phyloP scores from a whole-genome alignment of 2,113 vertebrate genomes.

The Anguilla japonica region DNA sequence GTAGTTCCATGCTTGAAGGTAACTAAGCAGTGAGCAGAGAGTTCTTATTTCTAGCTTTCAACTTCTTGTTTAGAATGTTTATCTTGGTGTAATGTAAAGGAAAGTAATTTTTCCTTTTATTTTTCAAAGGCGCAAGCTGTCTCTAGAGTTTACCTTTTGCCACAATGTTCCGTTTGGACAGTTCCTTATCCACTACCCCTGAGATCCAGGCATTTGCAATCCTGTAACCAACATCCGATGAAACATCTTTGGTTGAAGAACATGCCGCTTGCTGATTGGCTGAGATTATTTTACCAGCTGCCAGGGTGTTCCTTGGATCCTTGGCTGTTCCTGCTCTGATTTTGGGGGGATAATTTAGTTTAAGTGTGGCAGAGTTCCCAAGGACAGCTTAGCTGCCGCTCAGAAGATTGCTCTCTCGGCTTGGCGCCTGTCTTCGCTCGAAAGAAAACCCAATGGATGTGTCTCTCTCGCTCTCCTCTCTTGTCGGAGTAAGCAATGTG shows the following conservation, averaged over 20 bases:
- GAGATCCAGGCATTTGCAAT: not conserved
- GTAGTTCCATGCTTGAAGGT: not conserved
- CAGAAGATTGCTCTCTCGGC: constrained; percentile 1
- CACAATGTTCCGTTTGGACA: not conserved
- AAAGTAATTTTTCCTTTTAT: not conserved
- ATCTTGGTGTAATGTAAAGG: not conserved
- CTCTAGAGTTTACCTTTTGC: not conserved
- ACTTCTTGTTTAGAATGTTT: not conserved
- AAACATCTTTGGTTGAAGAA: not conserved
- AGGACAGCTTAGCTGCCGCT: constrained; percentile 20
- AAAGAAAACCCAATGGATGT: constrained; percentile 18
- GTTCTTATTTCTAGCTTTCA: not conserved
- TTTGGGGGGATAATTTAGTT: constrained; percentile 11
- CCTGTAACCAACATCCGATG: not conserved
- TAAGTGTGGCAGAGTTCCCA: constrained; percentile 13
- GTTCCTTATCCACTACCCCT: not conserved
- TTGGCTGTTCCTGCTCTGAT: not conserved
- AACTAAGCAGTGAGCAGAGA: no score
- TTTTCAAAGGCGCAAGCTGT: not conserved
- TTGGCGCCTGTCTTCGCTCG: not conserved
- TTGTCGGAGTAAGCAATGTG: not conserved
- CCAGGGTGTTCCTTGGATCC: not conserved
- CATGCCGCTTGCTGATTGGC: not conserved
- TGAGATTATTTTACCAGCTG: not conserved
- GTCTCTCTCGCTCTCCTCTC: not conserved